Conservation (phyloP, 1,140 invertebrate genomes). For the Aphelinus certus region DNA sequence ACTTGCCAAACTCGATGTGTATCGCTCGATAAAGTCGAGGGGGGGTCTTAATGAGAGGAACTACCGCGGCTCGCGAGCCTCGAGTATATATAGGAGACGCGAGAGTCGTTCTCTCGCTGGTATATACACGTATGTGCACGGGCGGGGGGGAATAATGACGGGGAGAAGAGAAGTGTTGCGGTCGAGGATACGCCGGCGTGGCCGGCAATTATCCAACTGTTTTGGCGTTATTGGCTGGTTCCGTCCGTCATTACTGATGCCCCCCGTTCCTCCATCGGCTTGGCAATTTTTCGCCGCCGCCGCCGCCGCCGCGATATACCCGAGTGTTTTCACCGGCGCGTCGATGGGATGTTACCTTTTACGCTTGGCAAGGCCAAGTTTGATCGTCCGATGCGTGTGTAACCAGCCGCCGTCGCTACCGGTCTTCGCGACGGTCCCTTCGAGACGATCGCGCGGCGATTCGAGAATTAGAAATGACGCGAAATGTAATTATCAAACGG, state of each 20-base stretch:
- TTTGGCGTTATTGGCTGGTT: constrained; percentile 22
- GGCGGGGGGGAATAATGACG: constrained; percentile 16
- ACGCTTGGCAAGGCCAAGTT: too few relatives aligned
- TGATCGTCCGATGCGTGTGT: too few relatives aligned
- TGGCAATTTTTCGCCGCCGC: neutral
- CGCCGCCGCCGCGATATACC: constrained; percentile 1
- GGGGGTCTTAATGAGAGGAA: too few relatives aligned
- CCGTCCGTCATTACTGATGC: too few relatives aligned
- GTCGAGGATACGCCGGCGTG: neutral
- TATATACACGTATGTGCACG: neutral
- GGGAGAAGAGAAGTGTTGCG: constrained; percentile 9
- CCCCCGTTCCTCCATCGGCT: too few relatives aligned
- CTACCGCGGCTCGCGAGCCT: too few relatives aligned
- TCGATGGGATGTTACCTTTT: neutral
- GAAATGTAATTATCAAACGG: too few relatives aligned
- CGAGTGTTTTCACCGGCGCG: constrained; percentile 1
- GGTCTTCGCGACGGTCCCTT: too few relatives aligned
- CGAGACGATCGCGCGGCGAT: too few relatives aligned
- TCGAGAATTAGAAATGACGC: too few relatives aligned
- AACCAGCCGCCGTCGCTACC: too few relatives aligned
- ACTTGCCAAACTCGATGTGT: constrained; percentile 17
- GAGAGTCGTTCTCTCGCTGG: neutral
- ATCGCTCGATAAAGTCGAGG: neutral
- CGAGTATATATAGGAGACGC: too few relatives aligned
- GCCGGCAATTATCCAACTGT: constrained; percentile 9